Conservation (phyloP, 30 jellyfish, hydroid and myxozoan species). For the Chrysaora quinquecirrha region DNA sequence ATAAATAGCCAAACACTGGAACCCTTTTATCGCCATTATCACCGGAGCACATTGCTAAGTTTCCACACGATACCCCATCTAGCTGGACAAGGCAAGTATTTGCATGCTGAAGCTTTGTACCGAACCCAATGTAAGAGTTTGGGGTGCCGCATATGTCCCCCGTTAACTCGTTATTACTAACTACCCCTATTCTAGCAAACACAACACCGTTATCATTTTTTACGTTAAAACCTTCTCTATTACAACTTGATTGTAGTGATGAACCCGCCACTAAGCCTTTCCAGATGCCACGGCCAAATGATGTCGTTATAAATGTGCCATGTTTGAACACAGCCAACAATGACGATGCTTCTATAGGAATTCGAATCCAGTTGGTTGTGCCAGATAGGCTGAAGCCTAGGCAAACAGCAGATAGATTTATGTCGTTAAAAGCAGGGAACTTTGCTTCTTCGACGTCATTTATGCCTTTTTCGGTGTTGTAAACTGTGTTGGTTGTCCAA, state of each 20-base stretch:
- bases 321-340: neutral
- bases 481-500: constrained; percentile 16
- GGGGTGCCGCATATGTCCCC: constrained; percentile 27
- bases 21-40: constrained; percentile 33
- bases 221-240: constrained; percentile 44
- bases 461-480: neutral
- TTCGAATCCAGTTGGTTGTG: neutral
- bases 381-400: constrained; percentile 24
- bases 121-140: constrained; percentile 44
- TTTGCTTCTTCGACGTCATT: constrained; percentile 25
- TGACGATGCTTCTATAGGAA: neutral
- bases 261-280: constrained; percentile 15
- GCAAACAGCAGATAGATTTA: constrained; percentile 14
- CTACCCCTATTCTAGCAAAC: constrained; percentile 37
- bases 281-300: constrained; percentile 22
- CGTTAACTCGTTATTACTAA: neutral
- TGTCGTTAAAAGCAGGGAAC: constrained; percentile 7
- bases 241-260: constrained; percentile 24
- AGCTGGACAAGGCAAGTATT: neutral
- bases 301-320: neutral
- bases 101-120: constrained; percentile 11
- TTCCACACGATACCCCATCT: constrained; percentile 35
- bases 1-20: constrained; percentile 23
- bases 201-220: constrained; percentile 20
- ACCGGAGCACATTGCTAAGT: constrained; percentile 22